Evolutionary conservation across 1,140 invertebrate species (phyloP).

Genomic region (Sogatella furcifera): DNA sequence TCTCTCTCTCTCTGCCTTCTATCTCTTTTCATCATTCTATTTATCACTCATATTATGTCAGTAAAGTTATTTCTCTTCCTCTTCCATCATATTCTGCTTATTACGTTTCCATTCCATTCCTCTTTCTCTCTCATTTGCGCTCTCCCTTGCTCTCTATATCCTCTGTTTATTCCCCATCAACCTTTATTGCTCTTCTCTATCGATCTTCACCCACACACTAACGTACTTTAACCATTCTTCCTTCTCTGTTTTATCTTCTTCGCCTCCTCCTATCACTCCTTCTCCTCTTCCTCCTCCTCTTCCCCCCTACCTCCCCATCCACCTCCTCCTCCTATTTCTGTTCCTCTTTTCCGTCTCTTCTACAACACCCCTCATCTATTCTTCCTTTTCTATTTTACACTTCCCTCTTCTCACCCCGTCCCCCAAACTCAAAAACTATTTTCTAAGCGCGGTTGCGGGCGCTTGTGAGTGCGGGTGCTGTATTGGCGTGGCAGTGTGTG

Average conservation of each 20-base stretch:
- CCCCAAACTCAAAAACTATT: neutral
- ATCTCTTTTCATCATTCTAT: neutral
- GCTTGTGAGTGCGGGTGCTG: too few species aligned
- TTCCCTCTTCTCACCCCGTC: neutral
- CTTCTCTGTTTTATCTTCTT: conserved; percentile 10
- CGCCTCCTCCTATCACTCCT: neutral
- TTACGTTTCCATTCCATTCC: neutral
- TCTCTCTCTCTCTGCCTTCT: neutral
- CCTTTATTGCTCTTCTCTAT: neutral
- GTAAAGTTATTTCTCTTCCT: neutral
- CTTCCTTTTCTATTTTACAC: neutral
- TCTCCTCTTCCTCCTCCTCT: neutral
- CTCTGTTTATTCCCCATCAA: neutral
- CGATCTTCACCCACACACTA: neutral
- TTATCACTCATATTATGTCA: too few species aligned
- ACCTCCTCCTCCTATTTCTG: neutral
- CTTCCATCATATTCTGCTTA: neutral
- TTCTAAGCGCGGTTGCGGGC: neutral
- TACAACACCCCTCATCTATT: neutral
- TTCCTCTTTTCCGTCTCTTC: neutral
- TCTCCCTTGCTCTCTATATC: neutral
- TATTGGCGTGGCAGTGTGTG: too few species aligned
- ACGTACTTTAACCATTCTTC: neutral
- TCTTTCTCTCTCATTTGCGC: neutral
- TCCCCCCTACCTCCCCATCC: neutral